Evolutionary conservation across 2,888 invertebrate species (phyloP), one percentile per base, ranked within the genome.

Genomic region (Phortica okadai): DNA sequence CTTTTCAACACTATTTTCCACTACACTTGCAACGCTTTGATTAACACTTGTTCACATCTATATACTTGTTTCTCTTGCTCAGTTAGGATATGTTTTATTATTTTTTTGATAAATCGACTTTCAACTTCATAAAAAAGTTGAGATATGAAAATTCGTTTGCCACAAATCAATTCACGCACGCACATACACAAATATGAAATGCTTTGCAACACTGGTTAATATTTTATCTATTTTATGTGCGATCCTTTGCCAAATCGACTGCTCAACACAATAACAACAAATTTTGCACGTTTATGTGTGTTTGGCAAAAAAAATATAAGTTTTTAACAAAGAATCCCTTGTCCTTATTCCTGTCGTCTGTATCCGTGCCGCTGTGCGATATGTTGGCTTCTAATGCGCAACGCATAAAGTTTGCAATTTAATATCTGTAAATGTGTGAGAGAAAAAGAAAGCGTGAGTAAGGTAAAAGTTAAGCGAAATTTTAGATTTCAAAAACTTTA

Each of bases 161-260:
- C 44, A 42, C n/a, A 42, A 69, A 69, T 21, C 50, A 64, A 64
- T 25, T 33, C 64, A 33, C 10, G 64, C 14, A 11, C 41, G 8
- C 33, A 21, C 62, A 11, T 3, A 44, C 44, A 44, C 44, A 67
- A 67, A 67, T 16, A 69, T 69, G 33, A 44, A 69, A 69, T 33
- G 45, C 41, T 69, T 69, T 45, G 50, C 50, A 69, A 69, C 69
- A 50, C 69, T 69, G 44, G n/a, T 69, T 69, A 69, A 45, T 69
- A 69, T 45, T 44, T 69, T 45, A 69, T 69, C 21, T 69, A 21
- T 1, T 69, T 21, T 69, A 69, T 69, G 42, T 67, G 7, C n/a
- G 8, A 33, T 33, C 33, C 33, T 33, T 33, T 33, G 33, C 33
- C 33, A 33, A 33, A 33, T 33, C 33, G 33, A 33, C 33, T 2